phyloP scores from a whole-genome alignment of 2,888 invertebrate genomes.

The Tetanocera ferruginea region DNA sequence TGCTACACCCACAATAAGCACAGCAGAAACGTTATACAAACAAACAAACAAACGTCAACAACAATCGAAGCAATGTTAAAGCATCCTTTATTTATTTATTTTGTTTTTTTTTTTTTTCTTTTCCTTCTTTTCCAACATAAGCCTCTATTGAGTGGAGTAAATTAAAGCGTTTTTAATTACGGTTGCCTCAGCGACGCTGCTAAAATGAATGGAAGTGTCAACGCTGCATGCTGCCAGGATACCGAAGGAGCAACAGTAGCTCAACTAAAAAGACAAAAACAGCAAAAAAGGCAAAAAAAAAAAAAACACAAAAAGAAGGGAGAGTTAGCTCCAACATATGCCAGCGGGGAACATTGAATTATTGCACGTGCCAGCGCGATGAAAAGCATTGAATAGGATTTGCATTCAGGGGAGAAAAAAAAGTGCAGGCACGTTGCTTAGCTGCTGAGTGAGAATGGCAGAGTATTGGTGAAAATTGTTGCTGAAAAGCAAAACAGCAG shows the following conservation, averaged over 20 bases:
- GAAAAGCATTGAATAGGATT: slow-evolving; percentile 30
- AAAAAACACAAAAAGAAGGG: slow-evolving; percentile 23
- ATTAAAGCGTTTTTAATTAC: slow-evolving; percentile 67
- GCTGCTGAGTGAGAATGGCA: background rate
- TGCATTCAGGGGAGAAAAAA: slow-evolving; percentile 36
- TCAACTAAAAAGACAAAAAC: slow-evolving; percentile 39
- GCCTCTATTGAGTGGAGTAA: slow-evolving; percentile 53
- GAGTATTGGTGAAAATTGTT: background rate
- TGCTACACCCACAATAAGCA: background rate
- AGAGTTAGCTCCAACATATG: slow-evolving; percentile 43
- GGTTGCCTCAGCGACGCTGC: slow-evolving; percentile 63
- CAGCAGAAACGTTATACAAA: background rate
- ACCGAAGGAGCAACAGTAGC: slow-evolving; percentile 46
- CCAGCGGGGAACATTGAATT: slow-evolving; percentile 55
- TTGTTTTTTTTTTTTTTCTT: too few species aligned
- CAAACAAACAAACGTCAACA: slow-evolving; percentile 30
- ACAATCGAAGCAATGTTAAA: slow-evolving; percentile 36
- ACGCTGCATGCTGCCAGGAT: slow-evolving; percentile 31
- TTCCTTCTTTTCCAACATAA: background rate
- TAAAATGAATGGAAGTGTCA: slow-evolving; percentile 17
- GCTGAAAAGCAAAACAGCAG: slow-evolving; percentile 24
- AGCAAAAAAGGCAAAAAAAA: slow-evolving; percentile 6
- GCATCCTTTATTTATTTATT: background rate
- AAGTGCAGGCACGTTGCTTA: background rate
- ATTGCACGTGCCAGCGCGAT: slow-evolving; percentile 51